Evolutionary conservation across 2,113 vertebrate genomes (phyloP).

Genomic region (Fregetta grallaria): DNA sequence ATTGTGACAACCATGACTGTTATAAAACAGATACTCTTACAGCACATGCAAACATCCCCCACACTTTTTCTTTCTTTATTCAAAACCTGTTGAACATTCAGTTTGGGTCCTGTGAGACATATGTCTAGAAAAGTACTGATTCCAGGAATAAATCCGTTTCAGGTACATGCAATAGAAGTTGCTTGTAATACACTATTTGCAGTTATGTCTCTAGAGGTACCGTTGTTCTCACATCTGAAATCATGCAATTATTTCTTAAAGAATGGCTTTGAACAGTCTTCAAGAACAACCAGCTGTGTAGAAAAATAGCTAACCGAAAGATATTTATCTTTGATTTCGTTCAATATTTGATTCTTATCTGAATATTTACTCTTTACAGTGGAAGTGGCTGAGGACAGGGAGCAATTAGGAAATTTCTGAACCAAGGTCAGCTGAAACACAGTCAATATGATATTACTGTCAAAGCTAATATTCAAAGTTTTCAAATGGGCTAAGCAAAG

Average conservation of each 20-base stretch:
- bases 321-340: neutral
- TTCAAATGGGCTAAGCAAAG: neutral
- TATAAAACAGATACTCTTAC: constrained; percentile 58
- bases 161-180: neutral
- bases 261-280: neutral
- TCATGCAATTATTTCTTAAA: neutral
- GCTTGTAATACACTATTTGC: neutral
- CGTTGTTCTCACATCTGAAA: neutral
- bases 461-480: neutral
- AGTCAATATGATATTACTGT: neutral
- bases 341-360: neutral
- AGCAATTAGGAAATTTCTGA: neutral
- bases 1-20: constrained; percentile 57
- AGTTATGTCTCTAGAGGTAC: neutral
- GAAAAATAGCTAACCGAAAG: neutral
- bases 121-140: neutral
- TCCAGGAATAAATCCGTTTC: neutral
- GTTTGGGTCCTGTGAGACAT: neutral
- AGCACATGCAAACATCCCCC: neutral
- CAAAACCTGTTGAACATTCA: neutral
- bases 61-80: neutral
- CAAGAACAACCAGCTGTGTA: neutral
- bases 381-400: neutral
- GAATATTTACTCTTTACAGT: neutral
- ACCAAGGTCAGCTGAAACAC: neutral